A percentile compares a stretch with the other conserved stretches of the same genome.
phyloP scores from a whole-genome alignment of 1,140 invertebrate species.

The Heliconius hermathena region DNA sequence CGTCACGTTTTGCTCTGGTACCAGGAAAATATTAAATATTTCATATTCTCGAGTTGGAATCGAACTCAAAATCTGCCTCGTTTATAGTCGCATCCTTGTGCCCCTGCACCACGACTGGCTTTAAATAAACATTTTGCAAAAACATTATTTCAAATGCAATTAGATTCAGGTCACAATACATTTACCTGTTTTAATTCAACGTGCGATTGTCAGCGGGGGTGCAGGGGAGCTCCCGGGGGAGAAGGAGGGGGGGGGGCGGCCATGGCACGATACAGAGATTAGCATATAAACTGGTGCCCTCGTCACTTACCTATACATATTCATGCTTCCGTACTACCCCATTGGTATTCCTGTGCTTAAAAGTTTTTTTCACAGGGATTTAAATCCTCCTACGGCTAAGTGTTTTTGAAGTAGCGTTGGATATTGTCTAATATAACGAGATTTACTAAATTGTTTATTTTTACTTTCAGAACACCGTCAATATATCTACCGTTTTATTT shows the following conservation, averaged over 20 bases:
- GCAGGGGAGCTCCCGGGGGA: not conserved
- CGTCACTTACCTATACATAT: constrained; percentile 10
- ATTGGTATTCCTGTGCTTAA: constrained; percentile 3
- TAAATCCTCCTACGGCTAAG: not conserved
- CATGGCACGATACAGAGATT: not conserved
- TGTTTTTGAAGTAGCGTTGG: constrained; percentile 1
- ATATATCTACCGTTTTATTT: not conserved
- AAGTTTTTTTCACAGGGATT: constrained; percentile 10
- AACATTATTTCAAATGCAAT: not conserved
- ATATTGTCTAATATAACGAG: not conserved
- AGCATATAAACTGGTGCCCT: constrained; percentile 14
- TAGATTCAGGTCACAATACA: not conserved
- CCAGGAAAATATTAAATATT: too few relatives aligned
- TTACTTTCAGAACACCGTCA: not conserved
- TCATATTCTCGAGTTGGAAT: too few relatives aligned
- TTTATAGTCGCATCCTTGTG: too few relatives aligned
- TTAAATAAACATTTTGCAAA: not conserved
- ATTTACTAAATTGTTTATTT: not conserved
- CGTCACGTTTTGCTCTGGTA: too few relatives aligned
- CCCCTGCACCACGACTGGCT: too few relatives aligned
- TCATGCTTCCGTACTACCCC: not conserved
- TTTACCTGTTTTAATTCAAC: not conserved
- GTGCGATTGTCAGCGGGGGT: not conserved
- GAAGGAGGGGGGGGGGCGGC: not conserved
- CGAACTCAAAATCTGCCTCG: too few relatives aligned